phyloP scores from a whole-genome alignment of 30 jellyfish, hydroid and myxozoan species.

The Aurelia aurita complex sp. Pacific region DNA sequence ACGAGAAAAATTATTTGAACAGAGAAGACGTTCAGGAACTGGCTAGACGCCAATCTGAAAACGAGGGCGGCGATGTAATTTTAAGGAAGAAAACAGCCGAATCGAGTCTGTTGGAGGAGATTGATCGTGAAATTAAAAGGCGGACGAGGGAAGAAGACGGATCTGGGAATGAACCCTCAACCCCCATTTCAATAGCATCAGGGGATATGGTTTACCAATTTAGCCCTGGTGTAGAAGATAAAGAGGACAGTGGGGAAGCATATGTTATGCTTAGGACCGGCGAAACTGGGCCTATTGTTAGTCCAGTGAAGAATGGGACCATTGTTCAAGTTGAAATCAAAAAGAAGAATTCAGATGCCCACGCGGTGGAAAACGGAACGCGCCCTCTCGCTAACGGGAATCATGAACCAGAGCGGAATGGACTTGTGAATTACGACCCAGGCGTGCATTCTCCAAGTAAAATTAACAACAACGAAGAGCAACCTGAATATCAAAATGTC shows the following conservation, averaged over 20 bases:
- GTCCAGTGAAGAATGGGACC: not conserved
- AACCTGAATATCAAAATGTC: slow-evolving; percentile 14
- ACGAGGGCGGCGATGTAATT: not conserved
- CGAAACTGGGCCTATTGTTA: slow-evolving; percentile 34
- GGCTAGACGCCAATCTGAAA: slow-evolving; percentile 30
- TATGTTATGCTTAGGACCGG: slow-evolving; percentile 54
- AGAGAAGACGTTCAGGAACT: slow-evolving; percentile 29
- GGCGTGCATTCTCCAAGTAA: slow-evolving; percentile 60
- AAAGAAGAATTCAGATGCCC: too few relatives aligned
- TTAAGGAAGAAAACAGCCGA: slow-evolving; percentile 25
- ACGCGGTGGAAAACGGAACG: not conserved
- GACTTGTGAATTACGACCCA: slow-evolving; percentile 26
- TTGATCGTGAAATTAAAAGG: slow-evolving; percentile 56
- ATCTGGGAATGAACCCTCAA: slow-evolving; percentile 15
- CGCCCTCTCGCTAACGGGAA: not conserved
- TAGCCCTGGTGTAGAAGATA: slow-evolving; percentile 24
- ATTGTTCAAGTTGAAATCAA: too few relatives aligned
- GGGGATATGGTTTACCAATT: slow-evolving; percentile 17
- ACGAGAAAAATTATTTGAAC: slow-evolving; percentile 40
- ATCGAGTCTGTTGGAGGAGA: slow-evolving; percentile 60
- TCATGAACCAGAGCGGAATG: not conserved
- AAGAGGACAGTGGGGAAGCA: slow-evolving; percentile 39
- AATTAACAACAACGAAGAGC: not conserved
- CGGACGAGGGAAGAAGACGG: slow-evolving; percentile 48
- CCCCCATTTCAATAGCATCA: slow-evolving; percentile 31